Evolutionary conservation across 1,140 invertebrate species (phyloP), one percentile per base, ranked within the genome.

Genomic region (Atta cephalotes): DNA sequence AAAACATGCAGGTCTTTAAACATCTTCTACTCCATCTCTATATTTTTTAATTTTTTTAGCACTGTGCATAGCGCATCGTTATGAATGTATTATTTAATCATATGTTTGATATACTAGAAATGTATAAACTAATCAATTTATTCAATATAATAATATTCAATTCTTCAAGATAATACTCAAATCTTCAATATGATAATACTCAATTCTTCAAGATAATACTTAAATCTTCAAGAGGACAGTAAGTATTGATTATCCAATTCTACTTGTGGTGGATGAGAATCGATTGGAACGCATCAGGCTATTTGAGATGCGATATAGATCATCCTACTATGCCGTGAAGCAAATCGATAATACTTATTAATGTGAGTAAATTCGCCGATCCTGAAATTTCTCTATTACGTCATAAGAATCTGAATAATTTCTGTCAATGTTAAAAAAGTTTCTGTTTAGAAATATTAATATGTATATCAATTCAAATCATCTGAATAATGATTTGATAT

Each of bases 291-390:
- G 68, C 14, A 76, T 62, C 25, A 10, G 49, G 49, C 49, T 84
- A 74, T 74, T 84, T 74, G 70, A 76, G 70, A 84, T 63, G 80
- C 28, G 45, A 58, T 76, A 76, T 84, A 84, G 70, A 84, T 82
- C 39, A 82, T 62, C 39, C 80, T 84, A 82, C 25, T 12, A 28
- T 84, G 1, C n/a, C 21, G 4, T 21, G 39, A 72, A 72, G 80
- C 39, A 4, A 84, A 14, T 35, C 53, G 68, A 84, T 49, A 58
- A 39, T 62, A 31, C 65, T 39, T 39, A 82, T 74, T 82, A 84
- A 84, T 84, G 68, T 71, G 56, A 62, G 56, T 84, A 84, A 84
- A 84, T 74, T 74, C 80, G 65, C 53, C 56, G 79, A 71, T 82
- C 56, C 60, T 56, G 56, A 84, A 74, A 84, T 84, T 62, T 84